Percentiles rank a stretch among this genome's conserved stretches.
These are phyloP conservation scores for Cassiopea andromeda DNA, from an alignment of 30 jellyfish, hydroid and myxozoan genomes.

Conservation along the genomic window DNA sequence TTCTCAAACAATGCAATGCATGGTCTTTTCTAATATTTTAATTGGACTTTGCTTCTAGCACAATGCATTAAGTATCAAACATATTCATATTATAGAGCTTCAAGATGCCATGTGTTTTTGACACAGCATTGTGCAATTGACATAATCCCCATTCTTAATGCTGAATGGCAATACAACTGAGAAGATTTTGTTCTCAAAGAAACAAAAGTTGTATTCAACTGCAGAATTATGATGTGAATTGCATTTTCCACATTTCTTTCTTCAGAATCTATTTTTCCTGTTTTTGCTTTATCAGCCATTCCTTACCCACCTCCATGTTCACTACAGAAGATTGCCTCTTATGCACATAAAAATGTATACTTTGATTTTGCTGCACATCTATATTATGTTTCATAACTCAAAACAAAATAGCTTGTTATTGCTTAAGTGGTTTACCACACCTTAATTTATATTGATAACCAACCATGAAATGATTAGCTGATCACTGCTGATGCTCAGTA, in stretches of 20 bases:
- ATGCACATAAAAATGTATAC: too few species aligned
- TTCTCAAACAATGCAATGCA: not conserved
- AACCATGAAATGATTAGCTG: too few species aligned
- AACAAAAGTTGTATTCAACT: not conserved
- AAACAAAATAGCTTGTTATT: not conserved
- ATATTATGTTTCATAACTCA: not conserved
- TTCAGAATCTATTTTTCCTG: not conserved
- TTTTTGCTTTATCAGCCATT: not conserved
- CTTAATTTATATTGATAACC: too few species aligned
- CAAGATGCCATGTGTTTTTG: not conserved
- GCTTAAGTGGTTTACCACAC: not conserved
- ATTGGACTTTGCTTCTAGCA: not conserved
- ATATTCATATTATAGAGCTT: not conserved
- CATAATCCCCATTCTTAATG: conserved; percentile 11
- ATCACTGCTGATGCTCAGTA: too few species aligned
- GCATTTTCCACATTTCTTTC: not conserved
- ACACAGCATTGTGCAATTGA: conserved; percentile 10
- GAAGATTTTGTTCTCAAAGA: not conserved
- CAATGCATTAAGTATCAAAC: not conserved
- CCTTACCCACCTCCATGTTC: too few species aligned
- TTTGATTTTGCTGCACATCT: too few species aligned
- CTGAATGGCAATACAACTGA: conserved; percentile 19
- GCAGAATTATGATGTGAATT: not conserved
- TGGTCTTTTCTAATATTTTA: not conserved
- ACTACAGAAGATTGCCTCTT: too few species aligned